Conservation (phyloP, 2,113 vertebrate genomes). For the Rhegmatorhina hoffmannsi region DNA sequence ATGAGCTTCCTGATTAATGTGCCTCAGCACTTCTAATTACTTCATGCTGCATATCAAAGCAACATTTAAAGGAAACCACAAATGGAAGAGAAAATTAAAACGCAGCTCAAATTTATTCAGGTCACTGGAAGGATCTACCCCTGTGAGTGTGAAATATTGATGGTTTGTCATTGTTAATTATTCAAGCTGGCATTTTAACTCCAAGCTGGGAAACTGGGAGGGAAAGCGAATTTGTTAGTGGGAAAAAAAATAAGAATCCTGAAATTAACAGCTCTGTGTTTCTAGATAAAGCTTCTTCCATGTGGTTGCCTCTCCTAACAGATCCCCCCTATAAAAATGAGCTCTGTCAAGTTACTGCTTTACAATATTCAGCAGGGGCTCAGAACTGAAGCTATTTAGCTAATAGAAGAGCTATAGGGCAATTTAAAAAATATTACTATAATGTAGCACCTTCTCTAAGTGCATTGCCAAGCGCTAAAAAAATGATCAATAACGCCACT, state of each 20-base stretch:
- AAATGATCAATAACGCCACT: neutral
- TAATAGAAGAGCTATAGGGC: neutral
- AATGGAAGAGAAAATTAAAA: conserved; percentile 57
- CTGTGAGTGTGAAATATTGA: conserved; percentile 70
- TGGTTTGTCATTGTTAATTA: conserved; percentile 73
- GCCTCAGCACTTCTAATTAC: conserved; percentile 42
- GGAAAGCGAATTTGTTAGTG: neutral
- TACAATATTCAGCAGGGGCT: neutral
- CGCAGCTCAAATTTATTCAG: conserved; percentile 2
- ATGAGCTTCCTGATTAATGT: conserved; percentile 50
- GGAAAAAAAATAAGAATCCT: neutral
- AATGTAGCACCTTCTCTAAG: neutral
- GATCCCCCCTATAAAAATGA: neutral
- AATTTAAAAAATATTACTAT: neutral
- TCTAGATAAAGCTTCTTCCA: conserved; percentile 9
- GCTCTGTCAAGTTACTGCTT: neutral
- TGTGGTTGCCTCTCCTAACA: neutral
- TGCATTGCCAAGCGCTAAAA: neutral
- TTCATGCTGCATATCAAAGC: conserved; percentile 45
- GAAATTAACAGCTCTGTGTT: conserved; percentile 20
- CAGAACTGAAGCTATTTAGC: neutral
- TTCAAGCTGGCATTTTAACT: conserved; percentile 63
- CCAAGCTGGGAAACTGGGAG: conserved; percentile 23
- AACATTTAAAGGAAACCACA: conserved; percentile 40
- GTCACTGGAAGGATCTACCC: conserved; percentile 45